Percentiles rank a stretch among this genome's conserved stretches.
Conservation (phyloP, 2,888 invertebrate species). For the Lasius fuliginosus region DNA sequence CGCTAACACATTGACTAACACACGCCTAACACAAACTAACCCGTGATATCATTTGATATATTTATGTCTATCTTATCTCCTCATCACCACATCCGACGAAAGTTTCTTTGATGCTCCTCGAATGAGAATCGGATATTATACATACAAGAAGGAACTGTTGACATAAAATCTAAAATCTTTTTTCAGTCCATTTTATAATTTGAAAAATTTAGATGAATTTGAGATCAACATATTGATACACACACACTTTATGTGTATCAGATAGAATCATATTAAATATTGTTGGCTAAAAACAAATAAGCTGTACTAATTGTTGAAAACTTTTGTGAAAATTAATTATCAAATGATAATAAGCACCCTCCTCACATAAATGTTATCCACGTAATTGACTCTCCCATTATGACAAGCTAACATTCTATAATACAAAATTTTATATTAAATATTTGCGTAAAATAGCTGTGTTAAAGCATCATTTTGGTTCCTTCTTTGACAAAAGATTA, state of each 20-base stretch:
- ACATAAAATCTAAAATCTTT: neutral
- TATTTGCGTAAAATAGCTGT: neutral
- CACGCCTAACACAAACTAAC: slow-evolving; percentile 79
- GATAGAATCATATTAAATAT: neutral
- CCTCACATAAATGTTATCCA: neutral
- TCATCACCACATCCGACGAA: slow-evolving; percentile 13
- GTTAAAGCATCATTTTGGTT: neutral
- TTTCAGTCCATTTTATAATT: neutral
- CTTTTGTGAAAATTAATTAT: neutral
- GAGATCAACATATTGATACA: neutral
- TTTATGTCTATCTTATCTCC: slow-evolving; percentile 33
- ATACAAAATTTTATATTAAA: neutral
- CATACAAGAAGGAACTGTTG: slow-evolving; percentile 19
- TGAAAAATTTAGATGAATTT: neutral
- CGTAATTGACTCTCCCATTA: neutral
- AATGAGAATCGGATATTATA: slow-evolving; percentile 2
- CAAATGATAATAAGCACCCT: neutral
- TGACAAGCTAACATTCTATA: neutral
- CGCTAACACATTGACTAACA: slow-evolving; percentile 83
- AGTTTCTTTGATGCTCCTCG: slow-evolving; percentile 3
- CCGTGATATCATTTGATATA: slow-evolving; percentile 46
- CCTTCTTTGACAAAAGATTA: neutral
- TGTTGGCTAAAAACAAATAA: neutral
- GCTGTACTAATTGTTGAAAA: neutral
- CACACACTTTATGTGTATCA: neutral